Evolutionary conservation across 2,113 vertebrate species (phyloP), one percentile per base, ranked within the genome.

Genomic region (Vulpes ferrilata): DNA sequence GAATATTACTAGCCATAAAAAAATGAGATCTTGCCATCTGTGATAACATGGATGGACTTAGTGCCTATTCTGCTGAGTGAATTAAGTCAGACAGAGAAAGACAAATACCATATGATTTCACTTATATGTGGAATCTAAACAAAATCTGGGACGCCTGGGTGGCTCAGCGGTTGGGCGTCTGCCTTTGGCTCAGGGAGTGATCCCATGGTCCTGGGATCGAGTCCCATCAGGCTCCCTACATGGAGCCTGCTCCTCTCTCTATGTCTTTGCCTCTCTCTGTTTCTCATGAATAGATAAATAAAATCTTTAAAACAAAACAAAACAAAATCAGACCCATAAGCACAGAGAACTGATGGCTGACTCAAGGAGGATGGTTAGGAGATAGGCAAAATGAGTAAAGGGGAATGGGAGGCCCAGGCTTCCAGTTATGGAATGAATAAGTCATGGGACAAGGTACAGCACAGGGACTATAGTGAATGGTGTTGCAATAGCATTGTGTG

Each of bases 401-500:
- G n/a, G 69, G 35, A 23, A 22, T 3, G 69, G 69, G 69, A 38
- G 69, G 22, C 8, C 13, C 7, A 30, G 74, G 74, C 74, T 30
- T 78, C 43, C 48, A 17, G 43, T 30, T 30, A 27, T 4, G 73
- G 73, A 15, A 48, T 9, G 73, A 76, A 8, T 9, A 17, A 51
- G 74, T 22, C 15, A 15, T 1, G 74, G 25, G 25, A 51, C 74
- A 5, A 30, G 74, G 74, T 27, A 43, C 43, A 51, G 73, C 23
- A 10, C 3, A 48, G 38, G 13, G 74, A 78, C 9, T 35, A 30
- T 25, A 17, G 25, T 17, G 12, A 30, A 5, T 16, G 43, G 27
- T 27, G 16, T 2, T 4, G 13, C 10, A 1, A 15, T 4, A 4
- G 13, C 17, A 25, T 1, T 30, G 13, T 48, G 74, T 51, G 43